Evolutionary conservation across 2,888 invertebrate genomes (phyloP).

Genomic region (Poecilobothrus nobilitatus): DNA sequence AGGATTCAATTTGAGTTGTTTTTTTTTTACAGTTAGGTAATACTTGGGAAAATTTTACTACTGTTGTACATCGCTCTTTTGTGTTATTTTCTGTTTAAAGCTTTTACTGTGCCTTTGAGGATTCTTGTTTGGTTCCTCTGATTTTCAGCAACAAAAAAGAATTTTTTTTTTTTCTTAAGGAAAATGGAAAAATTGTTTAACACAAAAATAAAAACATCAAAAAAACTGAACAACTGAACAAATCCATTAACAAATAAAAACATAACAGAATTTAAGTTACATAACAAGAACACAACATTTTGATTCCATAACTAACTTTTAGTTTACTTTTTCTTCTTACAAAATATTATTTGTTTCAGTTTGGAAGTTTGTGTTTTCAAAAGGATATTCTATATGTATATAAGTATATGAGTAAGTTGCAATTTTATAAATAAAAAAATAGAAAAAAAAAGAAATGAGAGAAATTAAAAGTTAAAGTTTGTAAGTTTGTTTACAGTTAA

Average conservation of each 20-base stretch:
- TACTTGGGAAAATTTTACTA: not conserved
- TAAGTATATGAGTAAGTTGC: too few relatives aligned
- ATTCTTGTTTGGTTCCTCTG: not conserved
- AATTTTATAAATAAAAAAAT: not conserved
- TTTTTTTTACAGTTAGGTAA: not conserved
- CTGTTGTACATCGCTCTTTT: too few relatives aligned
- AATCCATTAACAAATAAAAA: not conserved
- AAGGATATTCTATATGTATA: not conserved
- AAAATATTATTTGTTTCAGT: too few relatives aligned
- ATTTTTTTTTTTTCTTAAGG: not conserved
- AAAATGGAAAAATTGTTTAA: not conserved
- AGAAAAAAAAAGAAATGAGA: not conserved
- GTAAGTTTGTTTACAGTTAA: too few relatives aligned
- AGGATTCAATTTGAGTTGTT: not conserved
- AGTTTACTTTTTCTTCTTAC: too few relatives aligned
- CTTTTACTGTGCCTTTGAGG: not conserved
- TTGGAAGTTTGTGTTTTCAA: not conserved
- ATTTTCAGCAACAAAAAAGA: not conserved
- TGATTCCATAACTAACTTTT: too few relatives aligned
- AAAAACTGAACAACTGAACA: not conserved
- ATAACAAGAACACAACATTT: not conserved
- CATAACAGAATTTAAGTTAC: not conserved
- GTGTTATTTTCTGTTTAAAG: not conserved
- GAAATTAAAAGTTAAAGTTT: too few relatives aligned
- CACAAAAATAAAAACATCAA: not conserved